A percentile compares a stretch with the other conserved stretches of the same genome.
phyloP scores from a whole-genome alignment of 2,888 invertebrate species.

The Eueremaeus valkanovi region DNA sequence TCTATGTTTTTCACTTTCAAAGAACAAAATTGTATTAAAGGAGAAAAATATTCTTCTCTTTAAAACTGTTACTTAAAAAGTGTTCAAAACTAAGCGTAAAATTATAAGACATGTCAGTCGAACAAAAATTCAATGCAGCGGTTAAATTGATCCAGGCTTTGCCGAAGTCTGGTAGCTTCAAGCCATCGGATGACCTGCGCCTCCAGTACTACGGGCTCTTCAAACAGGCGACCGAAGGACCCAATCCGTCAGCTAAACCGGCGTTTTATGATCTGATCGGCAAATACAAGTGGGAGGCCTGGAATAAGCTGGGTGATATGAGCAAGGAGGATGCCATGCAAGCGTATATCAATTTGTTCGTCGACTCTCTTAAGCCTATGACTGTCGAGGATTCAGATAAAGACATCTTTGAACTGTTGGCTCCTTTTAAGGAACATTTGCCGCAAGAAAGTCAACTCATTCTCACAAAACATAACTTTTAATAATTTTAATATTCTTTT shows the following conservation, averaged over 20 bases:
- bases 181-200: conserved; percentile 68
- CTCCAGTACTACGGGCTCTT: conserved; percentile 87
- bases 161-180: conserved; percentile 21
- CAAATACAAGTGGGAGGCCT: conserved; percentile 70
- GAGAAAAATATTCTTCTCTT: too few species aligned
- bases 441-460: not conserved
- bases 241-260: conserved; percentile 70
- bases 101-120: too few species aligned
- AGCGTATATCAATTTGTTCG: conserved; percentile 83
- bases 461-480: not conserved
- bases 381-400: not conserved
- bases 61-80: too few species aligned
- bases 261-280: conserved; percentile 89
- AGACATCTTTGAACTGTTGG: not conserved
- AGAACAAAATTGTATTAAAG: too few species aligned
- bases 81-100: too few species aligned
- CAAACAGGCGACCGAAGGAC: conserved; percentile 90
- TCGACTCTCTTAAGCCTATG: conserved; percentile 61
- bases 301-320: conserved; percentile 71
- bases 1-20: too few species aligned
- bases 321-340: conserved; percentile 78
- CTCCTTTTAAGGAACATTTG: not conserved
- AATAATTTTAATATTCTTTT: not conserved
- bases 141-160: not conserved
- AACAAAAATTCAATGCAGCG: too few species aligned